These are phyloP conservation scores for Sebastes vulpes DNA, from an alignment of 2,797 vertebrate species.

Conservation along the genomic window DNA sequence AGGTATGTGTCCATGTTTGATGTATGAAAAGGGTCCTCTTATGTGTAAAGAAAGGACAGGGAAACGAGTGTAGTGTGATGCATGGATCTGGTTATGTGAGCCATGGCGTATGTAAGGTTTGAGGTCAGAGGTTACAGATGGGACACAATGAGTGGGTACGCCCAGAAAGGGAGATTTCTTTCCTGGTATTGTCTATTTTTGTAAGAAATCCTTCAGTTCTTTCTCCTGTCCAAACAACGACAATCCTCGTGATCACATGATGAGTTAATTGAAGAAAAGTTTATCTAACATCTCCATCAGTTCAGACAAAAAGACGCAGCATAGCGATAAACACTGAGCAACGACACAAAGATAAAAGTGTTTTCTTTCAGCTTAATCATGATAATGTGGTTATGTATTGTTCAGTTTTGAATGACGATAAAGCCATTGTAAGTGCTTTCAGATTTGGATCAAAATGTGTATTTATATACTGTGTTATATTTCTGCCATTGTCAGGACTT, in stretches of 20 bases:
- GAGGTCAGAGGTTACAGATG: conserved; percentile 62
- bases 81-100: conserved; percentile 49
- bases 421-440: conserved; percentile 56
- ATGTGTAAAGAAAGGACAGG: conserved; percentile 2
- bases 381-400: conserved; percentile 16
- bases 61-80: neutral
- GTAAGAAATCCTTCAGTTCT: conserved; percentile 10
- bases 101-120: conserved; percentile 23
- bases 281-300: neutral
- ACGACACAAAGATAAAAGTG: conserved; percentile 43
- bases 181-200: conserved; percentile 60
- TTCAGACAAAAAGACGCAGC: conserved; percentile 29
- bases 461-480: conserved; percentile 59
- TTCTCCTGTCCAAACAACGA: conserved; percentile 12
- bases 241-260: conserved; percentile 10
- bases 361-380: conserved; percentile 38
- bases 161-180: conserved; percentile 34
- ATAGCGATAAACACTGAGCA: conserved; percentile 47
- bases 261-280: conserved; percentile 11
- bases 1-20: conserved; percentile 13
- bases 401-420: conserved; percentile 38
- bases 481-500: conserved; percentile 47
- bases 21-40: conserved; percentile 9
- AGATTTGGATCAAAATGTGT: conserved; percentile 37
- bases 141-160: conserved; percentile 45